phyloP scores from a whole-genome alignment of 2,797 vertebrate genomes.

The Parotocinclus haroldoi region DNA sequence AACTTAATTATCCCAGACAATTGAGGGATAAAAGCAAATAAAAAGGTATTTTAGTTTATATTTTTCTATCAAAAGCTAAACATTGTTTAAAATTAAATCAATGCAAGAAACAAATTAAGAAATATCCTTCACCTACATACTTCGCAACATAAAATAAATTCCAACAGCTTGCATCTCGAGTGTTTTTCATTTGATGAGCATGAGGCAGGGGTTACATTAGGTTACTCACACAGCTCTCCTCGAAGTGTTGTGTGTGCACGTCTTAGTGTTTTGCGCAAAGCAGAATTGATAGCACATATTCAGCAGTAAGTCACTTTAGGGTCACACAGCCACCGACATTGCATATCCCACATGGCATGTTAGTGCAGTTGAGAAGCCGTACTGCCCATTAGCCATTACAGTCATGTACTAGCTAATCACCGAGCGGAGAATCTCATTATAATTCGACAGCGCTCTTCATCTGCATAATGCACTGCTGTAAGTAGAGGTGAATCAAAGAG shows the following conservation, averaged over 20 bases:
- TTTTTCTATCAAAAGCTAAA: too few species aligned
- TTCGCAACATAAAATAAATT: too few species aligned
- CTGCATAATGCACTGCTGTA: conserved; percentile 36
- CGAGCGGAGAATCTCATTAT: conserved; percentile 13
- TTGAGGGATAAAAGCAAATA: too few species aligned
- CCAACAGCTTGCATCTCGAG: too few species aligned
- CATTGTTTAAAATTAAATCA: too few species aligned
- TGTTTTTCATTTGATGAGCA: conserved; percentile 12
- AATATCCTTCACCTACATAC: too few species aligned
- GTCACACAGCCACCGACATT: neutral
- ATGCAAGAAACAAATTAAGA: too few species aligned
- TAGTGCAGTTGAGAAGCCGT: conserved; percentile 8
- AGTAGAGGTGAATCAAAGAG: conserved; percentile 20
- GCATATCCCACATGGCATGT: neutral
- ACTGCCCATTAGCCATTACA: conserved; percentile 12
- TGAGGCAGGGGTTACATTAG: conserved; percentile 28
- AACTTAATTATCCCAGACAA: too few species aligned
- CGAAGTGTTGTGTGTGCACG: conserved; percentile 5
- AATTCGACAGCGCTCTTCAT: conserved; percentile 34
- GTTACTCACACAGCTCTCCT: conserved; percentile 17
- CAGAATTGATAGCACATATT: neutral
- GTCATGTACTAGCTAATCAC: conserved; percentile 26
- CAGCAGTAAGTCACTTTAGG: neutral
- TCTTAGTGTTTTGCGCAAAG: neutral
- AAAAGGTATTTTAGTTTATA: too few species aligned